Evolutionary conservation across 2,888 invertebrate species (phyloP).

Genomic region (Machimus atricapillus): DNA sequence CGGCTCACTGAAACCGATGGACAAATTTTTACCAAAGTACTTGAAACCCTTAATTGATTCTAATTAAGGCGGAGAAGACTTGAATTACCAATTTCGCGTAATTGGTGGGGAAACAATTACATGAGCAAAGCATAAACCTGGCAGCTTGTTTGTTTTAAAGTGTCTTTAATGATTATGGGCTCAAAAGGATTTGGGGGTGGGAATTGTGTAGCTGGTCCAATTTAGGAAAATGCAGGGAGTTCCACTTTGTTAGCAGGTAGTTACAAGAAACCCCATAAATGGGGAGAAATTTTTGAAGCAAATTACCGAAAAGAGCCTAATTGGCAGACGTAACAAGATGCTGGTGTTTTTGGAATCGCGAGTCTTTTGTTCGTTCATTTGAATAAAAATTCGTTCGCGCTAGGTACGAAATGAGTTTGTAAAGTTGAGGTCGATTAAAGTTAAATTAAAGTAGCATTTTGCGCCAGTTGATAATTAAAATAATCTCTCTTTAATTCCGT

Average conservation of each 20-base stretch:
- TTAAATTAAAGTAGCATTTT: not conserved
- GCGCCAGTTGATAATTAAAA: not conserved
- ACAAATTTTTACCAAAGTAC: not conserved
- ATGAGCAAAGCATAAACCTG: not conserved
- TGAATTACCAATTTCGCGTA: not conserved
- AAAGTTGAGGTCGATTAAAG: not conserved
- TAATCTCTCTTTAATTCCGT: not conserved
- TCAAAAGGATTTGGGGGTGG: not conserved
- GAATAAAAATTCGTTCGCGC: not conserved
- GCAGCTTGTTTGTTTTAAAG: not conserved
- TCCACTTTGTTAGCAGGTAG: not conserved
- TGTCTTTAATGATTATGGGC: not conserved
- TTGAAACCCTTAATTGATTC: not conserved
- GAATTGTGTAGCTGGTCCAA: not conserved
- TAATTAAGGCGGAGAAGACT: not conserved
- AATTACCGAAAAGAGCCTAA: not conserved
- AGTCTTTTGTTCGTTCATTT: not conserved
- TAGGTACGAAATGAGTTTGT: not conserved
- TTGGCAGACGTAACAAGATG: not conserved
- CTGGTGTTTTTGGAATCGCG: not conserved
- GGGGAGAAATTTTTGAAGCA: not conserved
- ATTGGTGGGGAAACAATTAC: not conserved
- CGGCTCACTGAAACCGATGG: not conserved
- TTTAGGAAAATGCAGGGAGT: not conserved
- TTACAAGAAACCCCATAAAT: not conserved